Evolutionary conservation across 2,113 vertebrate genomes (phyloP), one percentile per base, ranked within the genome.

Genomic region (Chionomys nivalis): DNA sequence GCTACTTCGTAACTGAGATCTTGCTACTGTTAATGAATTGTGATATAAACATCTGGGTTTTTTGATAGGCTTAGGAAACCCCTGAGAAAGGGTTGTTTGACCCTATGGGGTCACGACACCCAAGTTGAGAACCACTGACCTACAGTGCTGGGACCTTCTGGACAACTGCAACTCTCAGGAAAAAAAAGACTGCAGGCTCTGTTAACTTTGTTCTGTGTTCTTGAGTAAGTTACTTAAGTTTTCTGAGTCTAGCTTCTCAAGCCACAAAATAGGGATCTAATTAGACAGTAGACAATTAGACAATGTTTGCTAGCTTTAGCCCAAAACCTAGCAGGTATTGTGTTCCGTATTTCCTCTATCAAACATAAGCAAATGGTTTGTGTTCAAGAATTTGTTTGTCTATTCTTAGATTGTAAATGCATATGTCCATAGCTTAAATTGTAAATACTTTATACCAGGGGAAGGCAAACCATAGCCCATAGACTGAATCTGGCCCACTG

Each of bases 291-390:
- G 36, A 58, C 52, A 55, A 55, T 33, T 52, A 52, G 39, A 79
- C 36, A 73, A 21, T 89, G 21, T 92, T 68, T 87, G 19, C 31
- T 52, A 52, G 68, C 31, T 42, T 55, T 70, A 92, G 16, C n/a
- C 47, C 39, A 76, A 39, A 72, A 33, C 24, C 85, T 52, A 61
- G 28, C 6, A 65, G 1, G 14, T 52, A 94, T 7, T 90, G 31
- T 55, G 5, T 49, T 87, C 52, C 93, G 36, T 49, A n/a, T 87
- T 65, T 86, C 42, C 85, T 2, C 31, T 14, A 55, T 89, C 44
- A 52, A 65, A 81, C 44, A 87, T n/a, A 55, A 94, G 24, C 72
- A 96, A 96, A 93, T 13, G 26, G 68, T 81, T 14, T 33, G 26
- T 82, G 61, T 66, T 86, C 89, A 42, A 70, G 26, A 44, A 65